Percentiles rank a stretch among this genome's conserved stretches.
Evolutionary conservation across 2,113 vertebrate genomes (phyloP).

Genomic region (Microcebus griseorufus): DNA sequence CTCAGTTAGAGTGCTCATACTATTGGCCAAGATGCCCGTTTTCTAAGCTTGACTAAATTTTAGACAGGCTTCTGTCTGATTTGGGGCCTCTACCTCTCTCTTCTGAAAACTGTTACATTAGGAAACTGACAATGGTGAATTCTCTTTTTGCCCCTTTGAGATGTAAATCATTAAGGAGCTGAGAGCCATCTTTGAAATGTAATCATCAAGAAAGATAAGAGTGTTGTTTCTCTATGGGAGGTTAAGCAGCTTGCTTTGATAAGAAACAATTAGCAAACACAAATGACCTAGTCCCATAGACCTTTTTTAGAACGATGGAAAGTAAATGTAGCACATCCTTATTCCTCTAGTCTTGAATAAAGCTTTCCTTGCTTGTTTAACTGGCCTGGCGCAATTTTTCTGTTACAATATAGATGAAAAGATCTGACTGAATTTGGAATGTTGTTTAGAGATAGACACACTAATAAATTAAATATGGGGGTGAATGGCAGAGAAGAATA

Average conservation of each 20-base stretch:
- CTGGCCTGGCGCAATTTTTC: not conserved
- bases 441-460: not conserved
- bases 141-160: not conserved
- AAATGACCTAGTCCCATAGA: not conserved
- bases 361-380: not conserved
- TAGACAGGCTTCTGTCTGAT: not conserved
- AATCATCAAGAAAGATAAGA: not conserved
- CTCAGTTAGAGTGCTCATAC: not conserved
- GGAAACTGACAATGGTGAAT: not conserved
- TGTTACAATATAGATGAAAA: not conserved
- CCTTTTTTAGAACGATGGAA: not conserved
- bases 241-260: not conserved
- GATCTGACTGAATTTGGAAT: not conserved
- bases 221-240: not conserved
- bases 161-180: not conserved
- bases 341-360: not conserved
- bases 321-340: not conserved
- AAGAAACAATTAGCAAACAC: not conserved
- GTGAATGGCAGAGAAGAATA: not conserved
- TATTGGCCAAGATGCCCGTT: not conserved
- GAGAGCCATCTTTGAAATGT: not conserved
- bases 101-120: conserved; percentile 1
- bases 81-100: not conserved
- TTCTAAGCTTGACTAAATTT: not conserved
- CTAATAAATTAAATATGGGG: not conserved